Percentiles rank a stretch among this genome's conserved stretches.
These are phyloP conservation scores for Menura novaehollandiae DNA, from an alignment of 2,113 vertebrate genomes.

Conservation along the genomic window DNA sequence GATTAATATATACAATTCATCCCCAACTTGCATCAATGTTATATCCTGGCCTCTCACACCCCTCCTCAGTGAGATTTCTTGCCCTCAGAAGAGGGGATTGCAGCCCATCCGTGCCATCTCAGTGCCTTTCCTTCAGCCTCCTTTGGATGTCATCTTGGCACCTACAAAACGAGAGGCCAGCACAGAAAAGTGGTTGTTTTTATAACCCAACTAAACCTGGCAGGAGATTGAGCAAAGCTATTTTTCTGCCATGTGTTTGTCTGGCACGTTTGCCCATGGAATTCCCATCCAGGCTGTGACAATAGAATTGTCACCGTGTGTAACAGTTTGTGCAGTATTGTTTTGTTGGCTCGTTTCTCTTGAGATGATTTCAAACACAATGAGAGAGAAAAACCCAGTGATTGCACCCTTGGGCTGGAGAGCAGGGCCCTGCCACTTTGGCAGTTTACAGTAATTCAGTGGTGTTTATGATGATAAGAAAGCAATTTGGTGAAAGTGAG, in stretches of 20 bases:
- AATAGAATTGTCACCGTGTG: not conserved
- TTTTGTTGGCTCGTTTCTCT: not conserved
- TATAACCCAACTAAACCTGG: not conserved
- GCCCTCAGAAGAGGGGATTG: not conserved
- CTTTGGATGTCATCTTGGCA: not conserved
- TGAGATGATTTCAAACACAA: not conserved
- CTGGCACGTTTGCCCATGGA: not conserved
- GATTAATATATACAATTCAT: not conserved
- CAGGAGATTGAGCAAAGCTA: not conserved
- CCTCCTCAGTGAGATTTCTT: not conserved
- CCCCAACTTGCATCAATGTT: not conserved
- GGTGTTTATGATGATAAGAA: conserved; percentile 28
- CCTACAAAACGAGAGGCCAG: not conserved
- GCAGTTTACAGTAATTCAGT: conserved; percentile 24
- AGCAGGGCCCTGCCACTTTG: not conserved
- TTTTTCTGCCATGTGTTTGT: not conserved
- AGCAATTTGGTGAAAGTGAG: conserved; percentile 60
- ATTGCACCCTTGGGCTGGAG: not conserved
- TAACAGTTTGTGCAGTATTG: not conserved
- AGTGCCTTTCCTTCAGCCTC: not conserved
- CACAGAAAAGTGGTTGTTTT: not conserved
- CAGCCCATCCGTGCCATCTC: not conserved
- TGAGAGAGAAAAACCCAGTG: not conserved
- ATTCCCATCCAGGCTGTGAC: not conserved
- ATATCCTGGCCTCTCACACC: not conserved